These are phyloP conservation scores for Drosophila stalkeri DNA, from an alignment of 2,888 invertebrate species.

Conservation along the genomic window DNA sequence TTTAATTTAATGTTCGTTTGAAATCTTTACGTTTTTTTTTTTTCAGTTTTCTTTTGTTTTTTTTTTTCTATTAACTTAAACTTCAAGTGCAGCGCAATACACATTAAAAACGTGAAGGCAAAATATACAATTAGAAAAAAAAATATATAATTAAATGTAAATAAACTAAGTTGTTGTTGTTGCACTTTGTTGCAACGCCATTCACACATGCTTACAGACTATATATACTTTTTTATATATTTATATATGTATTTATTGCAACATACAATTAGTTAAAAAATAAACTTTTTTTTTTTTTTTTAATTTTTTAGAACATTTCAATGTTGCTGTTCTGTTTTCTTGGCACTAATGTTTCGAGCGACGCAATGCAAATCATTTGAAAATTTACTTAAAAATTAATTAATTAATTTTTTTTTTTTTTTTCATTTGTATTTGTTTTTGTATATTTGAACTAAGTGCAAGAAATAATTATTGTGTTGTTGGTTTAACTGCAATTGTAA, in stretches of 20 bases:
- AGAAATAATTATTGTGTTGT: conserved; percentile 21
- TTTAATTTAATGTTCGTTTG: conserved; percentile 34
- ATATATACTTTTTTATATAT: conserved; percentile 7
- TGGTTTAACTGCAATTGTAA: conserved; percentile 17
- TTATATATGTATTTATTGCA: conserved; percentile 40
- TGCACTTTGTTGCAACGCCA: neutral
- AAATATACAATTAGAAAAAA: neutral
- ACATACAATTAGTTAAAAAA: conserved; percentile 55
- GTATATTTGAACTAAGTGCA: conserved; percentile 60
- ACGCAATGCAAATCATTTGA: conserved; percentile 23
- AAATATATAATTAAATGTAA: conserved; percentile 8
- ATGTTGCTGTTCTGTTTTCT: conserved; percentile 28
- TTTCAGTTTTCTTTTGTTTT: neutral
- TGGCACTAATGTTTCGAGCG: conserved; percentile 66
- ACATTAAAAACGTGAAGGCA: conserved; percentile 1
- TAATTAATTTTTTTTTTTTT: neutral
- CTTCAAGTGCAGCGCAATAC: conserved; percentile 21
- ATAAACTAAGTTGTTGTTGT: conserved; percentile 22
- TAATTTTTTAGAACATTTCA: conserved; percentile 31
- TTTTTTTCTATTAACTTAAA: conserved; percentile 19
- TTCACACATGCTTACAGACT: conserved; percentile 30
- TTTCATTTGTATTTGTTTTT: neutral
- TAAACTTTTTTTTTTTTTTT: neutral
- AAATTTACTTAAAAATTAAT: conserved; percentile 6
- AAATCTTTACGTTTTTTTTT: neutral